A percentile compares a stretch with the other conserved stretches of the same genome.
Evolutionary conservation across 2,113 vertebrate genomes (phyloP).

Genomic region (Trematocara marginatum): DNA sequence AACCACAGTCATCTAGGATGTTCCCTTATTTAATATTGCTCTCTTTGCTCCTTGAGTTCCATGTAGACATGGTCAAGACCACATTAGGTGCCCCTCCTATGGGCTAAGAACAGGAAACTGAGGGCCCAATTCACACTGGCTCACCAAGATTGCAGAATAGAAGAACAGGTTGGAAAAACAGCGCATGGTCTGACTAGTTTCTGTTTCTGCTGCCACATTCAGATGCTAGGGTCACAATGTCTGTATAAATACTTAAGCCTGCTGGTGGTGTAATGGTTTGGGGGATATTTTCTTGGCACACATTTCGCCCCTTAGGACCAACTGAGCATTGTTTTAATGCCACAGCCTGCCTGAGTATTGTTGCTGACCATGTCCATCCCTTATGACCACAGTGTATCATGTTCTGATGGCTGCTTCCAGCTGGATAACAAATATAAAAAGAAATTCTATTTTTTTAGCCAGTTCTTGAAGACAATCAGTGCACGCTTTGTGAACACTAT

Average conservation of each 20-base stretch:
- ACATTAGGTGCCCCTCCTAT: neutral
- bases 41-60: neutral
- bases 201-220: neutral
- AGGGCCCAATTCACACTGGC: neutral
- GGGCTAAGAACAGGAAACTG: neutral
- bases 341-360: neutral
- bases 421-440: neutral
- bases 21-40: neutral
- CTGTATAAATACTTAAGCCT: neutral
- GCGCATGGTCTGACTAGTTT: neutral
- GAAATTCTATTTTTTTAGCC: neutral
- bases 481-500: neutral
- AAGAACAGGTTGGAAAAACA: neutral
- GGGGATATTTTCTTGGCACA: neutral
- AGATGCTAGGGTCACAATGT: neutral
- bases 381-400: neutral
- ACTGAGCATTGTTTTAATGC: neutral
- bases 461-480: neutral
- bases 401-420: neutral
- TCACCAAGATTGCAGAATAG: neutral
- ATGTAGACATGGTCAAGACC: neutral
- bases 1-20: neutral
- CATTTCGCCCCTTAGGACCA: neutral
- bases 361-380: neutral
- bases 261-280: neutral